Conservation (phyloP, 2,888 invertebrate species). For the Sarcophaga variegata region DNA sequence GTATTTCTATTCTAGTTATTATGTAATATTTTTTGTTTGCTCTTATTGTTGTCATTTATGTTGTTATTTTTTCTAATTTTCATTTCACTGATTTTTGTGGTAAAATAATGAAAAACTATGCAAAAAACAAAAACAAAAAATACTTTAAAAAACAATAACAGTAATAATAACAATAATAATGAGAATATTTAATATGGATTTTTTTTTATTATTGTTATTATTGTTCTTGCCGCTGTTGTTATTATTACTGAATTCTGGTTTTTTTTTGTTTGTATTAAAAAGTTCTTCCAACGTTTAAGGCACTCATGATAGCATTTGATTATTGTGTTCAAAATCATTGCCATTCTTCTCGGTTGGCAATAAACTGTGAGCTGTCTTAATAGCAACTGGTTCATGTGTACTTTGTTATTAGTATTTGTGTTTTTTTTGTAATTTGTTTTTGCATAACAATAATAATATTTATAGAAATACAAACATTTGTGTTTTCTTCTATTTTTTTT, state of each 20-base stretch:
- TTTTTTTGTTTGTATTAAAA: background rate
- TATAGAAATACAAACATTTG: slow-evolving; percentile 42
- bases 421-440: slow-evolving; percentile 20
- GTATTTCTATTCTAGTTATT: background rate
- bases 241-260: background rate
- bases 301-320: background rate
- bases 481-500: background rate
- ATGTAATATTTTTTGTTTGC: background rate
- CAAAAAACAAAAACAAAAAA: slow-evolving; percentile 33
- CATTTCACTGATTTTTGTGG: slow-evolving; percentile 47
- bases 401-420: slow-evolving; percentile 17
- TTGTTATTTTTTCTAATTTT: slow-evolving; percentile 54
- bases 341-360: no score
- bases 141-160: slow-evolving; percentile 29
- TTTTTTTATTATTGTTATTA: background rate
- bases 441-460: slow-evolving; percentile 52
- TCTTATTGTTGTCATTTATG: slow-evolving; percentile 3
- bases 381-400: slow-evolving; percentile 7
- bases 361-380: slow-evolving; percentile 23
- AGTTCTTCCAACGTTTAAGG: slow-evolving; percentile 1
- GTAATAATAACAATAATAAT: slow-evolving; percentile 53
- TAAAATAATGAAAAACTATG: background rate
- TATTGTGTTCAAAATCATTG: no score
- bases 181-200: slow-evolving; percentile 43
- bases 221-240: background rate